phyloP scores from a whole-genome alignment of 1,140 invertebrate genomes.

The Ceratina calcarata region DNA sequence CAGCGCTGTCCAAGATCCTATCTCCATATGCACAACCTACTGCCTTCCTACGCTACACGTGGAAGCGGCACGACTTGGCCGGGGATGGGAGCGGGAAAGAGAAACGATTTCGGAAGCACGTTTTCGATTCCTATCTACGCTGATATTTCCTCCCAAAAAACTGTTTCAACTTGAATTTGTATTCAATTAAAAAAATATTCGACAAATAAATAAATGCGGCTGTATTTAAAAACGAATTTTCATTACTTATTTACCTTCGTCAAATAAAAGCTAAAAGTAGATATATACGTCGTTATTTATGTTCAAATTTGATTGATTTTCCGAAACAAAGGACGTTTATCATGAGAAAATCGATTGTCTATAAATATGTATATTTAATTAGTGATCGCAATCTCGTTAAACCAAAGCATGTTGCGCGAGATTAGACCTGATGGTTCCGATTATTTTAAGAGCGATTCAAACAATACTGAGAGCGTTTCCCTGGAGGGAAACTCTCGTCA shows the following conservation, averaged over 20 bases:
- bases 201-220: no score
- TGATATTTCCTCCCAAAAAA: not conserved
- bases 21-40: slow-evolving; percentile 36
- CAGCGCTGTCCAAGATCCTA: slow-evolving; percentile 62
- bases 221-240: no score
- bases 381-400: no score
- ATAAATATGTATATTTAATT: no score
- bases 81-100: not conserved
- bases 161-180: not conserved
- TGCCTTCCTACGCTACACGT: slow-evolving; percentile 26
- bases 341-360: no score
- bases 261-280: not conserved
- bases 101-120: not conserved
- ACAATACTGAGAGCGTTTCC: not conserved
- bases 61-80: slow-evolving; percentile 18
- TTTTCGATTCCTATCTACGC: not conserved
- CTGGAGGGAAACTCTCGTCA: slow-evolving; percentile 8
- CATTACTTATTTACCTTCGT: not conserved
- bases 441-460: no score
- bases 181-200: not conserved
- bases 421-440: no score
- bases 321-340: not conserved
- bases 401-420: no score
- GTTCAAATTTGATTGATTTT: not conserved
- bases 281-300: not conserved